Evolutionary conservation across 2,797 vertebrate genomes (phyloP).

Genomic region (Valencia hispanica): DNA sequence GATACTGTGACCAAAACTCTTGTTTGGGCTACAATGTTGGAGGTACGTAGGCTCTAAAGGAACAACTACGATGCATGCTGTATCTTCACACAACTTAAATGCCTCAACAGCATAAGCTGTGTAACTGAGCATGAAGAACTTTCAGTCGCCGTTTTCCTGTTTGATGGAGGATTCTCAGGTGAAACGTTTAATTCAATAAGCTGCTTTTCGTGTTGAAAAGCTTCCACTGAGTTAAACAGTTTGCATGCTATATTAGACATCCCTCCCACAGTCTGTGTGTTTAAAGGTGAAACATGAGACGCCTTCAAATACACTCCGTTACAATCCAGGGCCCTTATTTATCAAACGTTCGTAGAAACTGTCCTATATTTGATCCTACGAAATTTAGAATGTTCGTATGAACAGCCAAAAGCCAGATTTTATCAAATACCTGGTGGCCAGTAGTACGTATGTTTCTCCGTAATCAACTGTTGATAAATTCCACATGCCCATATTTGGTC

Average conservation of each 20-base stretch:
- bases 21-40: constrained; percentile 92
- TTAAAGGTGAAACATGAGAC: constrained; percentile 7
- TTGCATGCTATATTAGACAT: constrained; percentile 11
- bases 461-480: too few species aligned
- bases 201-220: constrained; percentile 32
- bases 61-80: background rate
- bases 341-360: too few species aligned
- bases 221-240: constrained; percentile 32
- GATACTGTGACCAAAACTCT: constrained; percentile 95
- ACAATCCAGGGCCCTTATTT: too few species aligned
- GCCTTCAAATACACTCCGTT: constrained; percentile 12
- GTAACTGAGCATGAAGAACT: constrained; percentile 16
- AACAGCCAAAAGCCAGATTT: too few species aligned
- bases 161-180: constrained; percentile 4
- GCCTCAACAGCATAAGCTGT: background rate
- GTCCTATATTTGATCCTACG: too few species aligned
- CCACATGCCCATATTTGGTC: too few species aligned
- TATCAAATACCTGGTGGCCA: too few species aligned
- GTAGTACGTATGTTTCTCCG: too few species aligned
- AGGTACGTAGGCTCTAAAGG: constrained; percentile 77
- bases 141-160: background rate
- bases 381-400: too few species aligned
- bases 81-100: background rate
- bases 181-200: constrained; percentile 28
- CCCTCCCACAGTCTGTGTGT: background rate